A percentile compares a stretch with the other conserved stretches of the same genome.
Evolutionary conservation across 2,113 vertebrate species (phyloP).

Genomic region (Coptodon bakossiorum): DNA sequence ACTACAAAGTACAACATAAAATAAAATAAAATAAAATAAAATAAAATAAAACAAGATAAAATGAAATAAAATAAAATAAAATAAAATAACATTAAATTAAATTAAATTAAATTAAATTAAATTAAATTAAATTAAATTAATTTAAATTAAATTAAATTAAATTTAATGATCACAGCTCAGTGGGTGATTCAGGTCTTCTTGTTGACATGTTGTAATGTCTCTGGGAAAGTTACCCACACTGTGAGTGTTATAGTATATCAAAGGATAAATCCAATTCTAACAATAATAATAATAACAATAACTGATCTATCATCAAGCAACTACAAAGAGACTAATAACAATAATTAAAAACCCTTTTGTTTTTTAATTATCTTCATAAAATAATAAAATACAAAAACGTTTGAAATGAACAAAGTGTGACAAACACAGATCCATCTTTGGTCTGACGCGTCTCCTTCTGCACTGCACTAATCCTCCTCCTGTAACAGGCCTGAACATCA

Average conservation of each 20-base stretch:
- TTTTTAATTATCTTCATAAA: background rate
- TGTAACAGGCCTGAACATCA: background rate
- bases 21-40: too few species aligned
- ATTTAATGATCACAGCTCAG: background rate
- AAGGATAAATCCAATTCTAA: background rate
- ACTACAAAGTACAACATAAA: background rate
- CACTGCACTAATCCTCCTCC: background rate
- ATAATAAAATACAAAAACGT: background rate
- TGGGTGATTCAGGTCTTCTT: background rate
- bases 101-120: background rate
- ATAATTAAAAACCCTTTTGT: background rate
- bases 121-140: background rate
- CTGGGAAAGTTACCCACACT: background rate
- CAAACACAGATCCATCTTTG: background rate
- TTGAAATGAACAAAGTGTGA: background rate
- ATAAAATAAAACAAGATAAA: too few species aligned
- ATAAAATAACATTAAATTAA: too few species aligned
- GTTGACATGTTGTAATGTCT: background rate
- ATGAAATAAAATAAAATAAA: too few species aligned
- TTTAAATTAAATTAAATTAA: rapidly evolving
- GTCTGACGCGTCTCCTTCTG: background rate
- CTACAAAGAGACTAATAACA: background rate
- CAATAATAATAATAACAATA: background rate
- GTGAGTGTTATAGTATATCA: background rate
- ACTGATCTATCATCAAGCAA: background rate